These are phyloP conservation scores for Pachycephala philippinensis DNA, from an alignment of 2,113 vertebrate genomes.

Conservation along the genomic window DNA sequence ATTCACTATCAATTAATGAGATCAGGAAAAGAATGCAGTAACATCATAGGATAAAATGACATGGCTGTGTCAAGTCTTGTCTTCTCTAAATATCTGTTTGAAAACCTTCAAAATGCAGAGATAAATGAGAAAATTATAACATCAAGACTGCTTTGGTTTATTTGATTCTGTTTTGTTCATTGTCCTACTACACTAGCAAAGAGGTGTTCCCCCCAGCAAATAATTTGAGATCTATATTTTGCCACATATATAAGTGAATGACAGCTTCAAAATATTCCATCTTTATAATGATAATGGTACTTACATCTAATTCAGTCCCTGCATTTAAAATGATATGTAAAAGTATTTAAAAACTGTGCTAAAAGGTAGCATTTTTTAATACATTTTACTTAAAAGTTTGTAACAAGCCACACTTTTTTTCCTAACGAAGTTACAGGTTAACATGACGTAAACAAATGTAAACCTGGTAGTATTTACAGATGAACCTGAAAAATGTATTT, in stretches of 20 bases:
- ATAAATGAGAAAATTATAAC: not conserved
- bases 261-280: not conserved
- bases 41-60: not conserved
- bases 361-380: accelerated
- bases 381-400: not conserved
- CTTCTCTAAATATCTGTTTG: not conserved
- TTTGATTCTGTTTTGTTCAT: not conserved
- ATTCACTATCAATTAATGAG: not conserved
- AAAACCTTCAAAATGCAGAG: not conserved
- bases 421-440: not conserved
- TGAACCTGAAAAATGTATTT: not conserved
- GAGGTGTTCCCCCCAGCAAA: not conserved
- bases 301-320: not conserved
- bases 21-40: not conserved
- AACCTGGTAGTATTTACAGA: not conserved
- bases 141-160: not conserved
- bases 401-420: accelerated
- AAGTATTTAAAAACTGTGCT: not conserved
- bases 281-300: not conserved
- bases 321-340: not conserved
- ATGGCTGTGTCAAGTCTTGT: not conserved
- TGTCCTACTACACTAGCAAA: not conserved
- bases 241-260: not conserved
- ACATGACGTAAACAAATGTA: not conserved
- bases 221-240: not conserved